A percentile compares a stretch with the other conserved stretches of the same genome.
Conservation (phyloP, 2,113 vertebrate genomes). For the Rhadina sibilatrix region DNA sequence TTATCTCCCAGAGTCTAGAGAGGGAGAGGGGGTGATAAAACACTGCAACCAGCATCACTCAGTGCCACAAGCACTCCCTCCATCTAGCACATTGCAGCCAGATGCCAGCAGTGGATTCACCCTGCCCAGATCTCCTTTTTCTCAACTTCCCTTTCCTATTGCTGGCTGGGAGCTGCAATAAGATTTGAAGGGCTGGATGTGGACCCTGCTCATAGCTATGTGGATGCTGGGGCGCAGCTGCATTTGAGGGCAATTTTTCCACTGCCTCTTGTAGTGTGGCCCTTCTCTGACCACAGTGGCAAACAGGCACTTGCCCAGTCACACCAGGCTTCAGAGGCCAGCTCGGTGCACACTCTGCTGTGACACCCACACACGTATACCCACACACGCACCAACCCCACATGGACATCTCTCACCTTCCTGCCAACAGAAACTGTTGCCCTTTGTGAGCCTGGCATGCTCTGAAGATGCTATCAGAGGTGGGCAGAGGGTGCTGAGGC, state of each 20-base stretch:
- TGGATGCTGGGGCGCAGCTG: not conserved
- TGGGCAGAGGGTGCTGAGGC: not conserved
- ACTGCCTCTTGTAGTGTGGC: accelerated
- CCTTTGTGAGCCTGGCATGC: not conserved
- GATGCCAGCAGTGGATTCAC: not conserved
- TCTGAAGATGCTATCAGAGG: slow-evolving; percentile 49
- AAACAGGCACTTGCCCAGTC: not conserved
- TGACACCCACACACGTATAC: not conserved
- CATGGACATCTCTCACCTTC: slow-evolving; percentile 33
- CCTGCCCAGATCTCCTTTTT: not conserved
- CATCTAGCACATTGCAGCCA: not conserved
- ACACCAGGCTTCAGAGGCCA: not conserved
- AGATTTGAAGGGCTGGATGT: not conserved
- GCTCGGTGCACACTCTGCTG: accelerated
- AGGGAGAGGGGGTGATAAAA: not conserved
- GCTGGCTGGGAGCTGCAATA: not conserved
- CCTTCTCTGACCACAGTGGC: not conserved
- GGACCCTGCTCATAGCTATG: accelerated
- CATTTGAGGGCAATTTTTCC: accelerated
- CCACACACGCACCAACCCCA: not conserved
- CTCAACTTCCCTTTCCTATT: not conserved
- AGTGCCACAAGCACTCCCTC: not conserved
- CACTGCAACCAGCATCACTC: accelerated
- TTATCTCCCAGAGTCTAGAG: not conserved
- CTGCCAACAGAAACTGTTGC: slow-evolving; percentile 39